Conservation (phyloP, 2,797 vertebrate species). For the Hipposideros larvatus region DNA sequence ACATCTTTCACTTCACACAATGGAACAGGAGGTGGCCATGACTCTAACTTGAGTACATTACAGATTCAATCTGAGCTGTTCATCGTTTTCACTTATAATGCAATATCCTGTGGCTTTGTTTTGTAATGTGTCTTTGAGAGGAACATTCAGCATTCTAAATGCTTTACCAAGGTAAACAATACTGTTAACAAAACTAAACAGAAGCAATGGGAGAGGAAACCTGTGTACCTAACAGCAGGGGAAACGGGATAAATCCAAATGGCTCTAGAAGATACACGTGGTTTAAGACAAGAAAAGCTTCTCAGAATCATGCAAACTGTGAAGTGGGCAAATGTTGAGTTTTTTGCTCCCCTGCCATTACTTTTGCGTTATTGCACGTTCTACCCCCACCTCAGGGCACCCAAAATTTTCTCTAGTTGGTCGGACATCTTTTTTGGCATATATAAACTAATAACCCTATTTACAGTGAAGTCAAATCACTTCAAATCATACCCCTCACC, state of each 20-base stretch:
- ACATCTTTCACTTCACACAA: background rate
- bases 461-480: background rate
- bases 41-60: constrained; percentile 1
- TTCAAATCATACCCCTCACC: background rate
- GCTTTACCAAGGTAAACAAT: constrained; percentile 15
- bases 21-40: background rate
- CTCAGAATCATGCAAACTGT: background rate
- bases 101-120: constrained; percentile 65
- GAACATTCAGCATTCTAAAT: constrained; percentile 22
- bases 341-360: background rate
- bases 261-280: background rate
- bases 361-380: background rate
- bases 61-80: constrained; percentile 25
- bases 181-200: background rate
- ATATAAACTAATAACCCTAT: background rate
- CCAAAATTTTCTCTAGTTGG: background rate
- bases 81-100: constrained; percentile 46
- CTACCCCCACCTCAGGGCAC: background rate
- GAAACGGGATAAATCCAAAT: background rate
- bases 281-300: background rate
- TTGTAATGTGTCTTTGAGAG: constrained; percentile 30
- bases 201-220: background rate
- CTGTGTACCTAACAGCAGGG: background rate
- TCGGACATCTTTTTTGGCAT: background rate
- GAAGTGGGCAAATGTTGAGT: background rate